These are phyloP conservation scores for Agelaius phoeniceus DNA, from an alignment of 2,113 vertebrate species.

Conservation along the genomic window DNA sequence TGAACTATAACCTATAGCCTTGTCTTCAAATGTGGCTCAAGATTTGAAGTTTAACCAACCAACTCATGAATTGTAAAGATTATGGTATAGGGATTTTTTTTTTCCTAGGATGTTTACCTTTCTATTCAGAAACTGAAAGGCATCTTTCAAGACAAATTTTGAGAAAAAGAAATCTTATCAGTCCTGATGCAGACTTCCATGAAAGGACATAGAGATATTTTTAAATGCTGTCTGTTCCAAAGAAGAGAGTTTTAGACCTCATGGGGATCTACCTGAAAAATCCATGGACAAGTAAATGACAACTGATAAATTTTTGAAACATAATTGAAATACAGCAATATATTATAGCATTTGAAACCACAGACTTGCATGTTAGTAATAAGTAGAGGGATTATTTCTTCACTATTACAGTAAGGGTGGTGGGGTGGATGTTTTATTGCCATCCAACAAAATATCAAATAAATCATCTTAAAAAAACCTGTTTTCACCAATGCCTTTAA, in stretches of 20 bases:
- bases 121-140: background rate
- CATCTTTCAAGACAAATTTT: background rate
- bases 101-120: background rate
- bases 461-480: background rate
- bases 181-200: background rate
- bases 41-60: background rate
- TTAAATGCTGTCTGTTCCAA: background rate
- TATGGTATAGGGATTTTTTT: background rate
- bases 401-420: background rate
- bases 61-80: background rate
- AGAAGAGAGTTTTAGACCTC: background rate
- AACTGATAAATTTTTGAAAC: background rate
- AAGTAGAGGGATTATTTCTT: slow-evolving; percentile 14
- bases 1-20: background rate
- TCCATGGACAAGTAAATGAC: background rate
- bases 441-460: background rate
- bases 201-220: background rate
- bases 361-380: background rate
- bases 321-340: background rate
- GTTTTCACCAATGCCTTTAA: background rate
- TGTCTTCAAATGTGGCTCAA: background rate
- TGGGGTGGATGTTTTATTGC: background rate
- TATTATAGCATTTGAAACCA: background rate
- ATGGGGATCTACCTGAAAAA: background rate
- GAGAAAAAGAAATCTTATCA: background rate